Base-by-base conservation (phyloP, 1,140 invertebrate genomes). In the Drosophila yakuba region DNA sequence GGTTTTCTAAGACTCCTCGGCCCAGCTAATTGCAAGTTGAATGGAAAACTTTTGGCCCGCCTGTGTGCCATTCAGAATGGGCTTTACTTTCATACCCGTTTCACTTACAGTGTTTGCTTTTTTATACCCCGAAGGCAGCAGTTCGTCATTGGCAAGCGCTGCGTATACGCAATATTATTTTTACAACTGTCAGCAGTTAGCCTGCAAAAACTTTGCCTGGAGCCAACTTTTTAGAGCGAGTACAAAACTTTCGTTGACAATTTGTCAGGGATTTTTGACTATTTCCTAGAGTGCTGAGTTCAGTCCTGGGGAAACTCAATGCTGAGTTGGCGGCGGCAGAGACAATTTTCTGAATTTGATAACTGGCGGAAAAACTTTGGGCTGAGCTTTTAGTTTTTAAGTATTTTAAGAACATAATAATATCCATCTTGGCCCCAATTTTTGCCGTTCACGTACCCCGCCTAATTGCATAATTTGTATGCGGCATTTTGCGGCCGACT, bases 391-490 rank as follows among this genome's bases (percentile, higher is more conserved):
- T 54, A 67, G 66, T 72, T 39, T 39, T 39, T 39, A 39, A 32
- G 32, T 39, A 62, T 54, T 60, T 55, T 41, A 56, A 74, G 57
- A 61, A 79, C 71, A 73, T 86, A 78, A 73, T 86, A 78, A 81
- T 86, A 75, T 63, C 54, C 56, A 25, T 36, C 58, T 66, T 62
- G 62, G 57, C 45, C 51, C 36, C 69, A 41, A 73, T 74, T 62
- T 59, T 39, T 52, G 45, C 36, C 17, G n/a, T 55, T 38, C 43
- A 38, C 60, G 15, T 25, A 4, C 2, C 3, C 36, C 74, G 82
- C 77, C 80, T 91, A 91, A 91, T 91, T 91, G 84, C 88, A 91
- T 88, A 88, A 91, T 89, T 91, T 91, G 88, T 89, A 91, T 91
- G 90, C 88, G 79, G 67, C 59, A 76, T 58, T 51, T 62, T 57